Base-by-base conservation (phyloP, 2,888 invertebrate genomes). In the Andrena praecox region DNA sequence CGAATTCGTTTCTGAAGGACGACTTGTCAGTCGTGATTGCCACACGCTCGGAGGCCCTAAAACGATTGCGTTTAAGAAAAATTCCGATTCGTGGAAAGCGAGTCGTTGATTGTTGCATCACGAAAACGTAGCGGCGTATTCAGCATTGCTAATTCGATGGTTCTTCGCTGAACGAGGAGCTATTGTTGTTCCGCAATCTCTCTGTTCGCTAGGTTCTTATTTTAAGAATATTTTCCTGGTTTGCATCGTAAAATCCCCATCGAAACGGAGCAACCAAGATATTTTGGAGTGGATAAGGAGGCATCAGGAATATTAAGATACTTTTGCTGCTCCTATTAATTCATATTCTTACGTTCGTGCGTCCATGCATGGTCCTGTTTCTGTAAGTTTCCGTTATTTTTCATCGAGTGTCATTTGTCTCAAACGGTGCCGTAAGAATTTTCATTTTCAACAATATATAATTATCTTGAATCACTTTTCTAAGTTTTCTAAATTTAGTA, bases 121-220 rank as follows among this genome's bases (percentile, higher is more conserved):
- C 63, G 62, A 52, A 67, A 67, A 67, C 69, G 64, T 66, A 31
- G 50, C 54, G 4, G 31, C 31, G 62, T 64, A 71, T n/a, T 73
- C 71, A 42, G 66, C 78, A 77, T 74, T 74, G 73, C 62, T 78
- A 74, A 78, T 81, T 78, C 50, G 66, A 54, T 27, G 69, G 52
- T 35, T 78, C 70, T 78, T 74, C 63, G 52, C 68, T 60, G 77
- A 62, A 64, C 52, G 42, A 64, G 27, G 8, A 52, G n/a, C 29
- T 24, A 35, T 68, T 60, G 56, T 42, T 20, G 59, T 73, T 68
- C 24, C 20, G 12, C 59, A 10, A n/a, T 68, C 8, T 12, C 16
- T 54, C 29, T 10, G 27, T 33, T 52, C 63, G 16, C n/a, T 35
- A 20, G 20, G 29, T 67, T 66, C 5, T 52, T 54, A 10, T 50